phyloP scores from a whole-genome alignment of 2,797 vertebrate genomes.

The Enteromius radiatus region DNA sequence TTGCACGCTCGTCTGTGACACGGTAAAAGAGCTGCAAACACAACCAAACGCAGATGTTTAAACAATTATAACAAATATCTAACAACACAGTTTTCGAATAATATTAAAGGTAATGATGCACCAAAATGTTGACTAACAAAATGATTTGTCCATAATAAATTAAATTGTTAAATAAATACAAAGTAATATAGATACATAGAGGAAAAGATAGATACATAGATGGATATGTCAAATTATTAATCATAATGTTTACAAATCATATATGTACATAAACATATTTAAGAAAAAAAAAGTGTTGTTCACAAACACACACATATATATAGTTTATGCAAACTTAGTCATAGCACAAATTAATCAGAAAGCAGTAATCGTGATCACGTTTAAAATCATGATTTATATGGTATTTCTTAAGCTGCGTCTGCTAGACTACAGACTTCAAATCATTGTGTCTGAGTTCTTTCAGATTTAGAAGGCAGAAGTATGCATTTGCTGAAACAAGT shows the following conservation, averaged over 20 bases:
- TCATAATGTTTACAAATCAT: too few relatives aligned
- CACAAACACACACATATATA: too few relatives aligned
- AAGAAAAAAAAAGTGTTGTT: too few relatives aligned
- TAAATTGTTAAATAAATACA: too few relatives aligned
- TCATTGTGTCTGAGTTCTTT: background rate
- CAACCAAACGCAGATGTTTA: background rate
- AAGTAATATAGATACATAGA: too few relatives aligned
- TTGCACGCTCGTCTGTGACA: slow-evolving; percentile 94
- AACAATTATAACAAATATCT: background rate
- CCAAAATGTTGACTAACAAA: background rate
- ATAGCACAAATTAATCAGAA: too few relatives aligned
- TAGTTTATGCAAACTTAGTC: too few relatives aligned
- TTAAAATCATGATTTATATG: background rate
- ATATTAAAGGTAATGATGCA: background rate
- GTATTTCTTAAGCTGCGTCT: background rate
- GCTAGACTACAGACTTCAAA: background rate
- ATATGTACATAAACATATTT: too few relatives aligned
- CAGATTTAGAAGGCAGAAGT: background rate
- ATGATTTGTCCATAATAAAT: too few relatives aligned
- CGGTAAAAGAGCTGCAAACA: slow-evolving; percentile 89
- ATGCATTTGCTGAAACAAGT: background rate
- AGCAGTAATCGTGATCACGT: too few relatives aligned
- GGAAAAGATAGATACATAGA: too few relatives aligned
- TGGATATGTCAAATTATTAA: too few relatives aligned
- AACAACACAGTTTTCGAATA: background rate